Percentiles rank a stretch among this genome's conserved stretches.
Evolutionary conservation across 2,797 vertebrate species (phyloP).

Genomic region (Varecia variegata): DNA sequence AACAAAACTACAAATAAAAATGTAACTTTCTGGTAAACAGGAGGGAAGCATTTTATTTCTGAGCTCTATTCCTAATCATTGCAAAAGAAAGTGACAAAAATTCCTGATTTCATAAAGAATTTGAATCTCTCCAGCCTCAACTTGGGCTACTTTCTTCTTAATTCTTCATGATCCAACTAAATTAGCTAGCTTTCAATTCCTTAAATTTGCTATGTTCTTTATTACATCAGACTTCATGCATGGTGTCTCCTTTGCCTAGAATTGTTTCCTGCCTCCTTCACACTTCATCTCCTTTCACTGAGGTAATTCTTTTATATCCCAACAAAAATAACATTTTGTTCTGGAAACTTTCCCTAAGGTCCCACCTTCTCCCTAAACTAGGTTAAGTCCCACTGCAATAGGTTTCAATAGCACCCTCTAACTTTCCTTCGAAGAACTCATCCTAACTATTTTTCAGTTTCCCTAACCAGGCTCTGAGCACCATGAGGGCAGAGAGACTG

Average conservation of each 20-base stretch:
- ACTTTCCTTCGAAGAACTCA: neutral
- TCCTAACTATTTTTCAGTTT: neutral
- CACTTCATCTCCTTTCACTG: neutral
- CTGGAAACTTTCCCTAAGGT: neutral
- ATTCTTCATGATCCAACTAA: neutral
- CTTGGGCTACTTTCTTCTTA: neutral
- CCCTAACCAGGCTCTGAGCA: neutral
- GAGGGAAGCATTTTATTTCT: neutral
- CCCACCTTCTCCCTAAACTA: neutral
- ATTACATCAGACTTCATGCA: neutral
- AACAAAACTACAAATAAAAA: slow-evolving; percentile 30
- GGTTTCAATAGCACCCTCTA: neutral
- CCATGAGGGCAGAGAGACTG: neutral
- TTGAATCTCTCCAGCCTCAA: neutral
- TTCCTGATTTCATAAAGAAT: neutral
- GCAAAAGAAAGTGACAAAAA: neutral
- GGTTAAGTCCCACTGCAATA: neutral
- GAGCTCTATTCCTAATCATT: neutral
- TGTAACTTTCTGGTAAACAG: neutral
- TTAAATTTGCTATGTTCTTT: neutral
- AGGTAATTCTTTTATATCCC: neutral
- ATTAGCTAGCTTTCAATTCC: neutral
- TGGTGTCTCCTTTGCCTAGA: neutral
- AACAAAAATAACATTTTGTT: neutral
- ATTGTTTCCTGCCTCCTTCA: neutral